phyloP scores from a whole-genome alignment of 2,113 vertebrate species.

The Pygoscelis antarcticus region DNA sequence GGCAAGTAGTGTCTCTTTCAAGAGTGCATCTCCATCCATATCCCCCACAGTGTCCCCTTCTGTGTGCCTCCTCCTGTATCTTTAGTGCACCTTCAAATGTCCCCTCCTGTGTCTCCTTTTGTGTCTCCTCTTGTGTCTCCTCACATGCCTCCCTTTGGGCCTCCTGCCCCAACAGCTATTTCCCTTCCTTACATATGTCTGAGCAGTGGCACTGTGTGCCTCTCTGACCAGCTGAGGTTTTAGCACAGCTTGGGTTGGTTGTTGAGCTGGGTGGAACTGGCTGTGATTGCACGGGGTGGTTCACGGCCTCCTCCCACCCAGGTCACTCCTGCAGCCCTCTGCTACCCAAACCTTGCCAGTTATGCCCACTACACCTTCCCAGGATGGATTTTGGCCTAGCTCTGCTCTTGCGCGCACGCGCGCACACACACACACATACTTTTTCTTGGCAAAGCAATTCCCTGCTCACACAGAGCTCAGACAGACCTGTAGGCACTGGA shows the following conservation, averaged over 20 bases:
- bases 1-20: not conserved
- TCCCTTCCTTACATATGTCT: not conserved
- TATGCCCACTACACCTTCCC: not conserved
- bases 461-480: not conserved
- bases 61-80: not conserved
- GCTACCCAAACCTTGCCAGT: not conserved
- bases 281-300: not conserved
- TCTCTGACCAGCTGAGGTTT: not conserved
- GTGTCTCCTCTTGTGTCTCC: not conserved
- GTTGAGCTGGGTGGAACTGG: not conserved
- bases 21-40: fast-evolving
- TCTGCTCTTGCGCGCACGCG: not conserved
- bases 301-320: not conserved
- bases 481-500: not conserved
- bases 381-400: not conserved
- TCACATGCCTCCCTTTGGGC: not conserved
- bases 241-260: not conserved
- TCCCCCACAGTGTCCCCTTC: not conserved
- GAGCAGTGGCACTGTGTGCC: not conserved
- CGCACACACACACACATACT: too few species aligned
- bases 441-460: not conserved
- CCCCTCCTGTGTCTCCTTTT: not conserved
- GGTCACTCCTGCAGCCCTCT: not conserved
- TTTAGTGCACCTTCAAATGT: not conserved
- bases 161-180: not conserved